Evolutionary conservation across 2,113 vertebrate genomes (phyloP).

Genomic region (Nematolebias whitei): DNA sequence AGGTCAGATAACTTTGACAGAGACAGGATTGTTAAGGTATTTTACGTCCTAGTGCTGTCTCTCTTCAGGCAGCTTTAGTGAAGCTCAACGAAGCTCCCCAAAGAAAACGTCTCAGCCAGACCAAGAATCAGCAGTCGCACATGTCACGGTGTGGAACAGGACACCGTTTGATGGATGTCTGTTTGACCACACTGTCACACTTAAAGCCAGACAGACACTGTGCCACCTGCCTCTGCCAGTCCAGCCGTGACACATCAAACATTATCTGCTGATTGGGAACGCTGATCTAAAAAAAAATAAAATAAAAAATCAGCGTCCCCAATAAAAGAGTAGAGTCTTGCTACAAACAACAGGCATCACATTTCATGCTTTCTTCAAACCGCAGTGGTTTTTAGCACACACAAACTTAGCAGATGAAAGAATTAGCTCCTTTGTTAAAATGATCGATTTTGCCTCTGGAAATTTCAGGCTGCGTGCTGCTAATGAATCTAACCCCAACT

Average conservation of each 20-base stretch:
- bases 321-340: conserved; percentile 13
- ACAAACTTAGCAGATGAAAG: neutral
- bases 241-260: conserved; percentile 55
- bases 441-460: conserved; percentile 51
- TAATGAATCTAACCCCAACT: conserved; percentile 53
- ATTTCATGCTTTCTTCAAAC: conserved; percentile 21
- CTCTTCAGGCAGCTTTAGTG: conserved; percentile 4
- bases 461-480: conserved; percentile 56
- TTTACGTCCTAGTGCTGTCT: conserved; percentile 28
- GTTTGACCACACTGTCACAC: conserved; percentile 53
- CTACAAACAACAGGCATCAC: conserved; percentile 45
- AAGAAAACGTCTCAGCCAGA: conserved; percentile 39
- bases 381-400: neutral
- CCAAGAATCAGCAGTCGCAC: conserved; percentile 36
- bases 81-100: conserved; percentile 32
- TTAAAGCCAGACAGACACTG: conserved; percentile 40
- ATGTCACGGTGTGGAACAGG: conserved; percentile 57
- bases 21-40: conserved; percentile 59
- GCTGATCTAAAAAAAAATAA: conserved; percentile 32
- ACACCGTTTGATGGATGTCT: conserved; percentile 56
- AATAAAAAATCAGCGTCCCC: no score
- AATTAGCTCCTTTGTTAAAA: conserved; percentile 30
- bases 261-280: conserved; percentile 9
- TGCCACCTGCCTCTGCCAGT: conserved; percentile 68
- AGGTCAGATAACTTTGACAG: conserved; percentile 54